Conservation (phyloP, 2,888 invertebrate genomes). For the Ernsta delagoae region DNA sequence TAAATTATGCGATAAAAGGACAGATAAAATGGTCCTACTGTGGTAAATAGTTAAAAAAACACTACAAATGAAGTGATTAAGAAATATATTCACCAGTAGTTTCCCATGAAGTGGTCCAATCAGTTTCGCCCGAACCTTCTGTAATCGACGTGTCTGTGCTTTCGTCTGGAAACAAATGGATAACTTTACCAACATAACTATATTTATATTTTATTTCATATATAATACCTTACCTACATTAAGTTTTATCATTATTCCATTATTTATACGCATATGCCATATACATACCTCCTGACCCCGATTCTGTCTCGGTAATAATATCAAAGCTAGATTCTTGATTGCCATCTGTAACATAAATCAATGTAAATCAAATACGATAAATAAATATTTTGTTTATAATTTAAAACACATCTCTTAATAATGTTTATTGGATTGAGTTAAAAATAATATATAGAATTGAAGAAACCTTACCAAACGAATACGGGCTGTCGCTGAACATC, state of each 20-base stretch:
- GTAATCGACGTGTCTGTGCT: background rate
- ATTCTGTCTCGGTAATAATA: background rate
- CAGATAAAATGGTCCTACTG: background rate
- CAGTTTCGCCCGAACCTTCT: slow-evolving; percentile 33
- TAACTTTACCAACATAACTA: background rate
- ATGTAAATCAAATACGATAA: too few relatives aligned
- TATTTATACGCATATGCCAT: background rate
- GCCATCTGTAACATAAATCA: background rate
- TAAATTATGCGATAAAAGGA: background rate
- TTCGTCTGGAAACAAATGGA: background rate
- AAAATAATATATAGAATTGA: too few relatives aligned
- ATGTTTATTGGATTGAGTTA: too few relatives aligned
- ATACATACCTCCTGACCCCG: background rate
- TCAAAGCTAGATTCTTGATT: background rate
- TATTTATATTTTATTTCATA: background rate
- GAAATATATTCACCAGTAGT: slow-evolving; percentile 8
- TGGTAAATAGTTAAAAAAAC: background rate
- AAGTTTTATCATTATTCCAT: too few relatives aligned
- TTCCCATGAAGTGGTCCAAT: slow-evolving; percentile 29
- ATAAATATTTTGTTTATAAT: too few relatives aligned
- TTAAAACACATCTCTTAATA: too few relatives aligned
- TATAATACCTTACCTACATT: too few relatives aligned
- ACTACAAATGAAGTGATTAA: too few relatives aligned
- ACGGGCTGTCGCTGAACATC: slow-evolving; percentile 22
- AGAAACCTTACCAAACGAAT: slow-evolving; percentile 3